Evolutionary conservation across 2,113 vertebrate species (phyloP), one percentile per base, ranked within the genome.

Genomic region (Vimba vimba): DNA sequence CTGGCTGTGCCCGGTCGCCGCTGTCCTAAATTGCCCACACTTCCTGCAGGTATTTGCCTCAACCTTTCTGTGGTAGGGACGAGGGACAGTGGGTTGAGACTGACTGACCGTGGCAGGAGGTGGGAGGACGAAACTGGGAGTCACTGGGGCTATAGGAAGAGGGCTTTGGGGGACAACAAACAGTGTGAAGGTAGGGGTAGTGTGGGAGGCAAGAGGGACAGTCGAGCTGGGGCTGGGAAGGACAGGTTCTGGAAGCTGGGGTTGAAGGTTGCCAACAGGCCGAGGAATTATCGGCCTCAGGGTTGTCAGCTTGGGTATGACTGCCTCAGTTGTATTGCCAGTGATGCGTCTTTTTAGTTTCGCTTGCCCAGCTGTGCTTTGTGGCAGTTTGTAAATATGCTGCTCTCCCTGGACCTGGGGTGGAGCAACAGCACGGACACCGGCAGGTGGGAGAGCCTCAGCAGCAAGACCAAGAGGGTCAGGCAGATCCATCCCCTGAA

Each of bases 401-500:
- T 8, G 11, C 8, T 15, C 23, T n/a, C 36, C 36, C 23, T n/a
- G 64, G 25, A 50, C 15, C 27, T 52, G 80, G 4, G 80, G 25
- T 64, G n/a, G 60, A 50, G 62, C 39, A 47, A 50, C 10, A 50
- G 43, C 39, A 52, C 25, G 43, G 27, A 19, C 27, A 52, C 43
- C 33, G n/a, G 39, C 62, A 47, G 62, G 80, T 23, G 50, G 6
- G 27, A 69, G 27, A 68, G 62, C n/a, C 25, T 69, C 17, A 27
- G 43, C n/a, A 66, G 62, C 80, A 59, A 45, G 39, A 39, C 50
- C 23, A 25, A 64, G 6, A 11, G 33, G n/a, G 33, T 55, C 52
- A 25, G 83, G 17, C 7, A 76, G 73, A 11, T 43, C 69, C n/a
- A 62, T 43, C 4, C 84, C 87, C 36, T 81, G 64, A 5, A 80